Percentiles rank a stretch among this genome's conserved stretches.
These are phyloP conservation scores for Shargacucullia verbasci DNA, from an alignment of 2,888 invertebrate species.

Conservation along the genomic window DNA sequence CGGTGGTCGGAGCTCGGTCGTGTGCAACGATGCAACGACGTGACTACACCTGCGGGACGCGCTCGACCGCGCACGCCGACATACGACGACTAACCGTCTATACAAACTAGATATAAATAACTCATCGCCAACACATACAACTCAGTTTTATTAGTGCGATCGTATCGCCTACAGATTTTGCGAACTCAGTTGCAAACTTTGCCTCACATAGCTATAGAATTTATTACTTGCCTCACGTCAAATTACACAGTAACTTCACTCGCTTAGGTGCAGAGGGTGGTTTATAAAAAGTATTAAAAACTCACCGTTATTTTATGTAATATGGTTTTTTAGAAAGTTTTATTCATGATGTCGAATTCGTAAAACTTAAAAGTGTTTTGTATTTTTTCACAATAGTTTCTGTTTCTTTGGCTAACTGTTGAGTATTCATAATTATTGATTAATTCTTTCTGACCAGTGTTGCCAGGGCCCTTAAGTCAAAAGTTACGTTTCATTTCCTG, in stretches of 20 bases:
- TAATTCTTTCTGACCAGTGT: too few species aligned
- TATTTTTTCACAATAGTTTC: slow-evolving; percentile 16
- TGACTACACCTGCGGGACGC: slow-evolving; percentile 5
- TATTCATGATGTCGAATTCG: not conserved
- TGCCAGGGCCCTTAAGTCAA: too few species aligned
- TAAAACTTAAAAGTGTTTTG: not conserved
- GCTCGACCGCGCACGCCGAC: slow-evolving; percentile 20
- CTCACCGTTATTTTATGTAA: not conserved
- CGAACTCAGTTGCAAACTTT: too few species aligned
- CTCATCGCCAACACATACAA: slow-evolving; percentile 41
- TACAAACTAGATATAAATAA: slow-evolving; percentile 56
- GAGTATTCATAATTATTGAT: too few species aligned
- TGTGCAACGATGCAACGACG: slow-evolving; percentile 26
- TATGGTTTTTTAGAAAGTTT: not conserved
- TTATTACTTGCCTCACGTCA: too few species aligned
- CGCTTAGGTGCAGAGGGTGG: not conserved
- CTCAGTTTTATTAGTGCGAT: not conserved
- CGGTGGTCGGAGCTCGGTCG: not conserved
- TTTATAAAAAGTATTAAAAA: not conserved
- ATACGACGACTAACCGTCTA: slow-evolving; percentile 31
- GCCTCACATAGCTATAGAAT: too few species aligned
- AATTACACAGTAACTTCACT: not conserved
- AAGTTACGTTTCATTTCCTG: too few species aligned
- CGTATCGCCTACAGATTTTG: not conserved
- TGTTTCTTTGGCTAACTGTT: slow-evolving; percentile 49